phyloP scores from a whole-genome alignment of 1,140 invertebrate genomes.

The Battus philenor region DNA sequence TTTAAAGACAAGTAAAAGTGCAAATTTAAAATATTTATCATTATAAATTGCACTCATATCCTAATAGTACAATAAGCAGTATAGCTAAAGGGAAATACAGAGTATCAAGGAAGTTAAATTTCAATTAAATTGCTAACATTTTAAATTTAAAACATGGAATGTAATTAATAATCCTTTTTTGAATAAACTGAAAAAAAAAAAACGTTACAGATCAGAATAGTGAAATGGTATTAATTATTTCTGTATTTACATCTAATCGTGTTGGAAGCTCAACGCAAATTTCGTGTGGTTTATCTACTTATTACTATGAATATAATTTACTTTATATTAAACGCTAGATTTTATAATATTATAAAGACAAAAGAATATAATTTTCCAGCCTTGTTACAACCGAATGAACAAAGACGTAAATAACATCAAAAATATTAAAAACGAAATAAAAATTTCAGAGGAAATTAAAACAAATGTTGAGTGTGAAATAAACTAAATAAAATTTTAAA shows the following conservation, averaged over 20 bases:
- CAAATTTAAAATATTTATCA: too few species aligned
- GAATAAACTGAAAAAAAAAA: too few species aligned
- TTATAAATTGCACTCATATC: too few species aligned
- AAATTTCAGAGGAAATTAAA: conserved; percentile 18
- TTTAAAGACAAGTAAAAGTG: too few species aligned
- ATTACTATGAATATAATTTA: conserved; percentile 22
- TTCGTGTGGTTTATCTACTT: conserved; percentile 62
- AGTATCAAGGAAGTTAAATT: too few species aligned
- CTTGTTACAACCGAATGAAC: too few species aligned
- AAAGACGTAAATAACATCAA: conserved; percentile 13
- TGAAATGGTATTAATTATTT: conserved; percentile 45
- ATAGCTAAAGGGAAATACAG: too few species aligned
- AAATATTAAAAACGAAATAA: conserved; percentile 3
- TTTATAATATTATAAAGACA: background rate
- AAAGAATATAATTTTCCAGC: conserved; percentile 10
- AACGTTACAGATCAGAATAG: too few species aligned
- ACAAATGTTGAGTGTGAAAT: conserved; percentile 6
- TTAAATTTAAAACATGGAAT: too few species aligned
- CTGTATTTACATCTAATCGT: conserved; percentile 74
- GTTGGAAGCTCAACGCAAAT: conserved; percentile 75
- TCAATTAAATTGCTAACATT: too few species aligned
- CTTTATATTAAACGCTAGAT: conserved; percentile 1
- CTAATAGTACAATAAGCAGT: too few species aligned
- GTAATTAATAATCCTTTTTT: too few species aligned
- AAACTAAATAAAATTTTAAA: conserved; percentile 19